Conservation (phyloP, 2,888 invertebrate species). For the Digitonthophagus gazella region DNA sequence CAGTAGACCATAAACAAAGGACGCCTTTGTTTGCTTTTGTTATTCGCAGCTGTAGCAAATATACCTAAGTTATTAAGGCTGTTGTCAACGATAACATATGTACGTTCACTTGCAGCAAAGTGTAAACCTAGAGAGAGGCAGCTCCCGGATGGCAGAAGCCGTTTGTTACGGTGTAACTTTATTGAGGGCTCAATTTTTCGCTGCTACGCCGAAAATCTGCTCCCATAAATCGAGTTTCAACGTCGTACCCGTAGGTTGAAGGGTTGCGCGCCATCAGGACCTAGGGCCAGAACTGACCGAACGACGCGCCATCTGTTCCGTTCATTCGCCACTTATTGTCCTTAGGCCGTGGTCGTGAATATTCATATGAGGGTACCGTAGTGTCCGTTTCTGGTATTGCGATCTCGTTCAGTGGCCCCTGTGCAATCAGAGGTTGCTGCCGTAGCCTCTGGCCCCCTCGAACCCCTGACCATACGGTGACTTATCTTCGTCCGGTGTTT, state of each 20-base stretch:
- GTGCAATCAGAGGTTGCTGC: not conserved
- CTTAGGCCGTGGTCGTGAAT: slow-evolving; percentile 14
- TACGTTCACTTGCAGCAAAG: not conserved
- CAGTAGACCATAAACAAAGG: not conserved
- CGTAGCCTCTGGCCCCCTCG: not conserved
- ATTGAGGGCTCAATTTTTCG: not conserved
- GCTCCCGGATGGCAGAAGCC: not conserved
- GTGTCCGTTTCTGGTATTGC: slow-evolving; percentile 15
- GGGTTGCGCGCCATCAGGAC: too few species aligned
- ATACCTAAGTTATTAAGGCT: not conserved
- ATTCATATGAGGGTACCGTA: not conserved
- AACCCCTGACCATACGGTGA: slow-evolving; percentile 13
- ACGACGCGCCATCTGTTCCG: slow-evolving; percentile 20
- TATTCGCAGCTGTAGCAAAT: not conserved
- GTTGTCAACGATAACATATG: not conserved
- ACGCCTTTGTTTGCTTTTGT: not conserved
- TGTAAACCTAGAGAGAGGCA: not conserved
- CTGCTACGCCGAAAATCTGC: not conserved
- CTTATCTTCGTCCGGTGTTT: slow-evolving; percentile 5
- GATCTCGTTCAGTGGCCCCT: slow-evolving; percentile 13
- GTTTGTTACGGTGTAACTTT: not conserved
- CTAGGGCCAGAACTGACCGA: not conserved
- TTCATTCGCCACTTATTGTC: slow-evolving; percentile 23
- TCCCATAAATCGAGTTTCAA: not conserved
- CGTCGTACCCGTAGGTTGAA: not conserved